Base-by-base conservation (phyloP, 2,113 vertebrate genomes). In the Coregonus clupeaformis region DNA sequence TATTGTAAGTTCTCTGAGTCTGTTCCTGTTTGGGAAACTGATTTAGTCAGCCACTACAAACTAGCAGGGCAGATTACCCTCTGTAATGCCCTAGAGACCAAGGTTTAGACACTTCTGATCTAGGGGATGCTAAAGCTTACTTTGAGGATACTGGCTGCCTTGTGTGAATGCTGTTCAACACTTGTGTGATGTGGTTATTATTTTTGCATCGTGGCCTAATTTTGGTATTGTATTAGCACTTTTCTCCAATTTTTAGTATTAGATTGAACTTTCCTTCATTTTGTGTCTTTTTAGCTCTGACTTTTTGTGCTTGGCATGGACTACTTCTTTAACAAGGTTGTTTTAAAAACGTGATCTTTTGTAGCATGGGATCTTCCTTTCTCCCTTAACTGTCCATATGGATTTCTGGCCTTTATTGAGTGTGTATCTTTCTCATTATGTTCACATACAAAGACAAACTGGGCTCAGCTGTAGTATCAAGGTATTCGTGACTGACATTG, bases 161-260 rank as follows among this genome's bases (percentile, higher is more conserved):
- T 85, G 76, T 85, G 87, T 68, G 69, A 80, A 82, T 74, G 20
- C 49, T 18, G 66, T 76, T 67, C 71, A 72, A 77, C 68, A 83
- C 72, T 76, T 18, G 22, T 18, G 18, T 4, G 30, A 36, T 36
- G 52, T 62, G 24, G 64, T 57, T 60, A 77, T 74, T 14, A 20
- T 83, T 84, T 87, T 88, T 86, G 86, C 80, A 72, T 87, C 82
- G 79, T 89, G 88, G 84, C 77, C 80, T 83, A 77, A 77, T 76
- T 77, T 87, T 78, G 68, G 86, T 69, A 72, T 77, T 78, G 68
- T 72, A 70, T 75, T 85, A 73, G 76, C 77, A 77, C 80, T 87
- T 30, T 72, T 32, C 47, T 30, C 45, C 29, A 49, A 18, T 14
- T 42, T 59, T 63, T 27, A 22, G 67, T 86, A 76, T 90, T 81